These are phyloP conservation scores for Panthera uncia DNA, from an alignment of 2,113 vertebrate species.

Conservation along the genomic window DNA sequence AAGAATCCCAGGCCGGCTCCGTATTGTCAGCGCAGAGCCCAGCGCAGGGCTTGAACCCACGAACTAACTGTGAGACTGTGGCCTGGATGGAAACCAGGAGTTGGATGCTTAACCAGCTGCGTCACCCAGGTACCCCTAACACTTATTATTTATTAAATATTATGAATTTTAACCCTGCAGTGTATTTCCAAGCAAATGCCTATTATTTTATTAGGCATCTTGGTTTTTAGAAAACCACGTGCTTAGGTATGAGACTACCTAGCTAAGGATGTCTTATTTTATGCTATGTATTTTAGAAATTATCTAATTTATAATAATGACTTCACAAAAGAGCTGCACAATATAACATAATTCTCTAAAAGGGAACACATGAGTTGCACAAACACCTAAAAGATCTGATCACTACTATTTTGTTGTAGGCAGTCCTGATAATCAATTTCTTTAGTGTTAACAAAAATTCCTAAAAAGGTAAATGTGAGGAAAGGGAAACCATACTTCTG, in stretches of 20 bases:
- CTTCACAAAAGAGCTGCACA: neutral
- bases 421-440: neutral
- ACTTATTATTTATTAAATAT: conserved; percentile 2
- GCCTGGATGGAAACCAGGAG: too few relatives aligned
- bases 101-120: too few relatives aligned
- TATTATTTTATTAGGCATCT: conserved; percentile 31
- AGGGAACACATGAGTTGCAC: neutral
- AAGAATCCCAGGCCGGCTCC: too few relatives aligned
- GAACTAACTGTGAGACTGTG: too few relatives aligned
- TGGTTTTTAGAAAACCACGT: neutral
- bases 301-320: neutral
- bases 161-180: neutral
- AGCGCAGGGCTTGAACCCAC: too few relatives aligned
- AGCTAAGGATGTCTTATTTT: neutral
- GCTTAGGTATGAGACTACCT: neutral
- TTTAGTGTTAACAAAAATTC: conserved; percentile 45
- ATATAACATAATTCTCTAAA: neutral
- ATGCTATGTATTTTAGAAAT: conserved; percentile 5
- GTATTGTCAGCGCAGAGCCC: too few relatives aligned
- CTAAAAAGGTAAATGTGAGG: conserved; percentile 36
- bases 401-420: neutral
- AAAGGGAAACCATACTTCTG: conserved; percentile 2
- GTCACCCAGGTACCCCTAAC: neutral
- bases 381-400: neutral
- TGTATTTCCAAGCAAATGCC: neutral